A percentile compares a stretch with the other conserved stretches of the same genome.
These are phyloP conservation scores for Ceratothoa steindachneri DNA, from an alignment of 2,888 invertebrate species.

Conservation along the genomic window DNA sequence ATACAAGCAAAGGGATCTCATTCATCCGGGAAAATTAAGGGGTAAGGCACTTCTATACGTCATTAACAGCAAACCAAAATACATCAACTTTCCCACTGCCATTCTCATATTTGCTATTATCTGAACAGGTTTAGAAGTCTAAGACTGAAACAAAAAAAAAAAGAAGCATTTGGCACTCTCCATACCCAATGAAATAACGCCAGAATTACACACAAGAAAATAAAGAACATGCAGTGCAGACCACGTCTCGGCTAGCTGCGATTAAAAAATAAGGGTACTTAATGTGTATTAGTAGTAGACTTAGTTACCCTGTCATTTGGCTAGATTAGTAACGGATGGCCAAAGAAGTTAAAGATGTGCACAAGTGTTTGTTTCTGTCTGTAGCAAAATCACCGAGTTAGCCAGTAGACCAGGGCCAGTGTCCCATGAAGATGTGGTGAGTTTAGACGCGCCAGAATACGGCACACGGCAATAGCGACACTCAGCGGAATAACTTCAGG, in stretches of 20 bases:
- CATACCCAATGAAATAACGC: slow-evolving; percentile 36
- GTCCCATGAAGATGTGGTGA: slow-evolving; percentile 34
- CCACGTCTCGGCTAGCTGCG: slow-evolving; percentile 47
- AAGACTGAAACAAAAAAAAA: slow-evolving; percentile 24
- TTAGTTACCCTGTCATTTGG: slow-evolving; percentile 47
- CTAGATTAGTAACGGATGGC: slow-evolving; percentile 45
- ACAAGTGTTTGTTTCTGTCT: slow-evolving; percentile 45
- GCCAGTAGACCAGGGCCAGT: slow-evolving; percentile 37
- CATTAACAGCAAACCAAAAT: slow-evolving; percentile 4
- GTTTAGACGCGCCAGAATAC: slow-evolving; percentile 28
- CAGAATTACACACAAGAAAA: slow-evolving; percentile 36
- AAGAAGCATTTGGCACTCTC: slow-evolving; percentile 45
- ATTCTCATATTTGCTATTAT: slow-evolving; percentile 7
- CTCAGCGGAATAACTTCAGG: slow-evolving; percentile 37
- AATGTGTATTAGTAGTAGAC: slow-evolving; percentile 40
- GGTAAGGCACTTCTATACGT: not conserved
- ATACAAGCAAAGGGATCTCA: slow-evolving; percentile 11
- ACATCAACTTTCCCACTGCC: slow-evolving; percentile 10
- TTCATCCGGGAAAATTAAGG: not conserved
- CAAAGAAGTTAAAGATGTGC: slow-evolving; percentile 46
- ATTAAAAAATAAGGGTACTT: slow-evolving; percentile 36
- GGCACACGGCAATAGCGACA: slow-evolving; percentile 42
- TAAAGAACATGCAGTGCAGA: slow-evolving; percentile 48
- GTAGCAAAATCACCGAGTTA: slow-evolving; percentile 37
- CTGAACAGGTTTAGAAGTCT: slow-evolving; percentile 25